Evolutionary conservation across 2,888 invertebrate genomes (phyloP), one percentile per base, ranked within the genome.

Genomic region (Oscheius sp.): DNA sequence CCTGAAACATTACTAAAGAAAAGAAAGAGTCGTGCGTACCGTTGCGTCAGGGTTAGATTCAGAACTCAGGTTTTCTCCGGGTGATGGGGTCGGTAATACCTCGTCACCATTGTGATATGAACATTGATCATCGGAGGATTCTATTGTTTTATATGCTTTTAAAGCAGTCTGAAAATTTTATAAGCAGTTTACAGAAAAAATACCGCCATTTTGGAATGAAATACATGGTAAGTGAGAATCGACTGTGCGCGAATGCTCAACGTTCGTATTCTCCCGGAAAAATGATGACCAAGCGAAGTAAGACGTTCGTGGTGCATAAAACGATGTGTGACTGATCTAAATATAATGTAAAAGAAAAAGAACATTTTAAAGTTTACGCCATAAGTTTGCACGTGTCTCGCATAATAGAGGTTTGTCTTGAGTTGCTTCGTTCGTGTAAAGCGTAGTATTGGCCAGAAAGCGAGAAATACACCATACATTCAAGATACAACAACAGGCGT

Each of bases 381-480:
- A 52, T 29, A 29, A 66, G 66, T 29, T 46, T 52, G 12, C 49
- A 25, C 13, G 71, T 71, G 43, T 71, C 71, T 18, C 71, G 46
- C 61, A 71, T 41, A 46, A 71, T 56, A 13, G 71, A 71, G 41
- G 49, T 12, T 18, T 61, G 49, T 13, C 71, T 16, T 18, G 25
- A 25, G n/a, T 27, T 21, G 13, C 18, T 18, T 23, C 49, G 25
- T 9, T 72, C 72, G 27, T 41, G n/a, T 16, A 13, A 1, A 13
- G 35, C 18, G 27, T 59, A 41, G 29, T 45, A 49, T 53, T 55
- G 41, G 6, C 64, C 66, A 25, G 56, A 21, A 25, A 72, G n/a
- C n/a, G 64, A 21, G 25, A 72, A 72, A 45, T 72, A 72, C n/a
- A 66, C 66, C 41, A 59, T 58, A 9, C 41, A 56, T 23, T 72